Conservation (phyloP, 2,797 vertebrate genomes). For the Squalus acanthias region DNA sequence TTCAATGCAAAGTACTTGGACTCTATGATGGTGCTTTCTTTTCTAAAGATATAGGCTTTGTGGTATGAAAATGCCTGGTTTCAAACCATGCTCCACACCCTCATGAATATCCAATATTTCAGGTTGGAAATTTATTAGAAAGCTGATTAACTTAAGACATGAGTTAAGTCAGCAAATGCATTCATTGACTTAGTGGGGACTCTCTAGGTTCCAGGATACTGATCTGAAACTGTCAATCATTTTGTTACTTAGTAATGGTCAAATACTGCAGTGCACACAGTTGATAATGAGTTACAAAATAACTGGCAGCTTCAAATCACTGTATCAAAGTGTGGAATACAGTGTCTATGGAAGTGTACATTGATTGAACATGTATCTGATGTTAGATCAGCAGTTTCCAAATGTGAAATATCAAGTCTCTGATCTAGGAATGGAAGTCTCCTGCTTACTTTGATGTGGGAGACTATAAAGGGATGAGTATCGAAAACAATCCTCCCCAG, state of each 20-base stretch:
- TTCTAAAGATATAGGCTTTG: background rate
- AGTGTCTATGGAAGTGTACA: background rate
- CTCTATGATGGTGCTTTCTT: background rate
- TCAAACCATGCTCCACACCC: background rate
- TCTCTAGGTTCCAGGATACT: background rate
- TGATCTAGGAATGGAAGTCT: background rate
- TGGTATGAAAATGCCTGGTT: background rate
- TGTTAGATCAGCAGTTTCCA: background rate
- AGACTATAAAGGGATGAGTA: background rate
- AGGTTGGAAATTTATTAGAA: background rate
- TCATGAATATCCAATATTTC: background rate
- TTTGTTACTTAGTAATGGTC: background rate
- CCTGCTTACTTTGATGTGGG: background rate
- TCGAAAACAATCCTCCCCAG: background rate
- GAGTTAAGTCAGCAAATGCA: background rate
- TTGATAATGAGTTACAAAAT: background rate
- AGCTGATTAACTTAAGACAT: background rate
- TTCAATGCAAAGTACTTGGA: background rate
- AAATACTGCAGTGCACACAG: background rate
- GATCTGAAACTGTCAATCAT: background rate
- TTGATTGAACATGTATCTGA: background rate
- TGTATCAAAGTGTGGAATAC: background rate
- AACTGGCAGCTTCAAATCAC: conserved; percentile 6
- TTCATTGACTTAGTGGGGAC: background rate
- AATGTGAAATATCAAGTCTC: background rate